Evolutionary conservation across 92 coral and sea anemone species (phyloP).

Genomic region (Scolanthus callimorphus): DNA sequence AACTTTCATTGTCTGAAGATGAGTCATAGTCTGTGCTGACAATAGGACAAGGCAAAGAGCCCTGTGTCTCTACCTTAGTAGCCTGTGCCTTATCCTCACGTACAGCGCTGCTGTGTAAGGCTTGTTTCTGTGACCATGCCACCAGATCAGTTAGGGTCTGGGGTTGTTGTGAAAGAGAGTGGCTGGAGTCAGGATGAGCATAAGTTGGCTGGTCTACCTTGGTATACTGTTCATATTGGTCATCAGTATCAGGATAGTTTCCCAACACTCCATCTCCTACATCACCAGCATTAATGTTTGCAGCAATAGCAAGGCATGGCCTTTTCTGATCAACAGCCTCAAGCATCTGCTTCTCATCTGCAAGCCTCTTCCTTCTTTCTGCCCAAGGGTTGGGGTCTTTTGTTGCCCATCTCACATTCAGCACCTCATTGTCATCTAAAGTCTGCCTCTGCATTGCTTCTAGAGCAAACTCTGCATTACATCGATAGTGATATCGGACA

Average conservation of each 20-base stretch:
- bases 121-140: conserved; percentile 80
- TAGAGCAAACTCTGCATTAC: conserved; percentile 78
- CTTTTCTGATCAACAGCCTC: conserved; percentile 27
- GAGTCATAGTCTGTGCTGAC: too few species aligned
- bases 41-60: too few species aligned
- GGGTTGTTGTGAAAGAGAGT: too few species aligned
- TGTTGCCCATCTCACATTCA: conserved; percentile 83
- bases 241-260: conserved; percentile 73
- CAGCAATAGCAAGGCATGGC: too few species aligned
- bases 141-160: conserved; percentile 73
- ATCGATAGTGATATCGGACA: conserved; percentile 67
- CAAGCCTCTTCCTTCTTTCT: conserved; percentile 37
- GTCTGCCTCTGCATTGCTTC: conserved; percentile 87
- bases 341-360: conserved; percentile 33
- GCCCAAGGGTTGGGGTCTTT: conserved; percentile 82
- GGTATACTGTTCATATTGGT: conserved; percentile 27
- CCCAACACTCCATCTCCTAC: too few species aligned
- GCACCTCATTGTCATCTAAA: conserved; percentile 53
- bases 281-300: too few species aligned
- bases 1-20: too few species aligned
- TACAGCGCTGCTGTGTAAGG: conserved; percentile 1
- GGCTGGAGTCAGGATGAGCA: too few species aligned
- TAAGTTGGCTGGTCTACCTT: not conserved
- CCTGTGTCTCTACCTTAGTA: too few species aligned
- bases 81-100: too few species aligned